Evolutionary conservation across 2,888 invertebrate species (phyloP), one percentile per base, ranked within the genome.

Genomic region (Tetragnatha montana): DNA sequence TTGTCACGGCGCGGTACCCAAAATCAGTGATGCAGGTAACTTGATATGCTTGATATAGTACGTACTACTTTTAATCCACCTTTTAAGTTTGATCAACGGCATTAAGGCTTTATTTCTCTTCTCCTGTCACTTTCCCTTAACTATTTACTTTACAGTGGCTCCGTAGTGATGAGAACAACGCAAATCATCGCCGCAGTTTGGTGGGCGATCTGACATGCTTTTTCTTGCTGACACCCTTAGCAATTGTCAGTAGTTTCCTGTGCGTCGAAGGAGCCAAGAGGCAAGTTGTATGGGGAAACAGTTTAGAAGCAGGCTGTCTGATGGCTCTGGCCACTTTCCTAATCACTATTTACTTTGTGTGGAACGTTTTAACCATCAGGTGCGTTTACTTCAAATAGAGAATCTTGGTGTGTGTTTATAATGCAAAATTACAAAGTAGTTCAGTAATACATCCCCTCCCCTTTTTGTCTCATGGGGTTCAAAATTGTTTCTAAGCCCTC

Each of bases 1-100:
- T 96, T 92, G 93, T 94, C n/a, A 95, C 96, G 0, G 94, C 95
- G 92, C 95, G 96, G 51, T 95, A 92, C 83, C 93, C 94, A 69
- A 94, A 93, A 91, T 93, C 94, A 2, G 92, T 94, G 35, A 92
- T 92, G 47, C 93, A 94, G 93, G 94, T 94, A 92, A 75, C n/a
- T 49, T 68, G 49, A 50, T 79, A 68, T 17, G 17, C 17, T 60
- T 60, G 6, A 17, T 60, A 60, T 8, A 60, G 17, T 17, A 3
- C 17, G 17, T 60, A 60, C 17, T 17, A 0, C 60, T 8, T 14
- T 60, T 60, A 3, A 3, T 12, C 12, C 12, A 60, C 12, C 14
- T 60, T 60, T 60, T 60, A 17, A 17, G 17, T 60, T 60, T 60
- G 60, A 12, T 60, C 17, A 17, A 60, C 12, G 17, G 17, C 4